These are phyloP conservation scores for Ceratothoa steindachneri DNA, from an alignment of 2,888 invertebrate genomes.

Conservation along the genomic window DNA sequence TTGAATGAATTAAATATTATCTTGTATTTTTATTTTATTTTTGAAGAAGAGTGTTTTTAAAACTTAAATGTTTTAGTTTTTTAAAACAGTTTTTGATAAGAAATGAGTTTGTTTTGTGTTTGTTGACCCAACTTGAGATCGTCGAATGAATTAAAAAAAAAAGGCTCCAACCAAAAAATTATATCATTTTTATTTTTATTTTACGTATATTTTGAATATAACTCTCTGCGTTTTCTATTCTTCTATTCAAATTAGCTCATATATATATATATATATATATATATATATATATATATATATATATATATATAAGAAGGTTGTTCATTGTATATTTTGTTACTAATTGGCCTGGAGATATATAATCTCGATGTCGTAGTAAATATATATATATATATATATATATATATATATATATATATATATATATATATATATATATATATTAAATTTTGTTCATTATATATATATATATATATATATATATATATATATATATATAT, in stretches of 20 bases:
- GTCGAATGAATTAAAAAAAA: slow-evolving; percentile 2
- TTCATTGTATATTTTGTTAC: not conserved
- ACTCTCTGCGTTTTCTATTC: too few species aligned
- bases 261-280: not conserved
- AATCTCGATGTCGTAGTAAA: not conserved
- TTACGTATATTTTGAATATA: not conserved
- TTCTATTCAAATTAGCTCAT: not conserved
- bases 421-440: not conserved
- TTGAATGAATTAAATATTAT: not conserved
- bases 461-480: too few species aligned
- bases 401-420: not conserved
- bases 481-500: too few species aligned
- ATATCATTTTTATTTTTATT: not conserved
- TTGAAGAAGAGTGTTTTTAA: not conserved
- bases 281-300: not conserved
- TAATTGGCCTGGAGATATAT: not conserved
- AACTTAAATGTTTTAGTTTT: not conserved
- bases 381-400: not conserved
- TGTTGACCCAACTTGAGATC: slow-evolving; percentile 9
- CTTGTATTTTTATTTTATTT: not conserved
- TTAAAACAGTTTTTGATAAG: not conserved
- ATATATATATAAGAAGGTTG: not conserved
- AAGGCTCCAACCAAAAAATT: not conserved
- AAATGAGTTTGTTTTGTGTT: not conserved
- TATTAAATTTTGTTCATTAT: too few species aligned